Conservation (phyloP, 2,113 vertebrate species). For the Neogale vison region DNA sequence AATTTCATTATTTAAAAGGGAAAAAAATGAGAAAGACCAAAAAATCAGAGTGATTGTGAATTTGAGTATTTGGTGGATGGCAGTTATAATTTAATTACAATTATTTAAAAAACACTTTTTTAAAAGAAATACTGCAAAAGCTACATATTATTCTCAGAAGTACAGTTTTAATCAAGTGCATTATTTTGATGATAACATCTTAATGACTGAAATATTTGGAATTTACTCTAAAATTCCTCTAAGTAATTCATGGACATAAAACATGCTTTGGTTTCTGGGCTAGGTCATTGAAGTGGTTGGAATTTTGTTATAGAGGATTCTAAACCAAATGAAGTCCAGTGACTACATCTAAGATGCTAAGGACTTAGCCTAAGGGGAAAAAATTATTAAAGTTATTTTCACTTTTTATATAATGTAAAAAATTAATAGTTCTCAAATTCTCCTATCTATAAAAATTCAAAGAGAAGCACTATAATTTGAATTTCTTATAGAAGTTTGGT, state of each 20-base stretch:
- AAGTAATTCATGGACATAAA: neutral
- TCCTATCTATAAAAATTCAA: neutral
- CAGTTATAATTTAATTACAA: neutral
- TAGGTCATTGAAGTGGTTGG: neutral
- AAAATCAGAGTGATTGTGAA: neutral
- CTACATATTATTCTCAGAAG: neutral
- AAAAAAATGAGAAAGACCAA: neutral
- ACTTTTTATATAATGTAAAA: neutral
- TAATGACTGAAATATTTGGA: neutral
- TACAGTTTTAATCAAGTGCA: neutral
- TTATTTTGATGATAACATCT: neutral
- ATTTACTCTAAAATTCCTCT: conserved; percentile 16
- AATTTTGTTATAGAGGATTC: neutral
- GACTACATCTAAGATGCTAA: neutral
- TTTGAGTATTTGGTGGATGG: neutral
- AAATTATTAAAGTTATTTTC: neutral
- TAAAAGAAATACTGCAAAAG: neutral
- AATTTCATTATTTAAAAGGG: neutral
- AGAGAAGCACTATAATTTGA: neutral
- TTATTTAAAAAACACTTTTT: neutral
- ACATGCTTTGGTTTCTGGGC: neutral
- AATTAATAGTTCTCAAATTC: neutral
- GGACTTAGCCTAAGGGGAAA: neutral
- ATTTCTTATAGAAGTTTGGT: neutral
- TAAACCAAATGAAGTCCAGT: conserved; percentile 34